These are phyloP conservation scores for Salminus brasiliensis DNA, from an alignment of 2,113 vertebrate genomes.

Conservation along the genomic window DNA sequence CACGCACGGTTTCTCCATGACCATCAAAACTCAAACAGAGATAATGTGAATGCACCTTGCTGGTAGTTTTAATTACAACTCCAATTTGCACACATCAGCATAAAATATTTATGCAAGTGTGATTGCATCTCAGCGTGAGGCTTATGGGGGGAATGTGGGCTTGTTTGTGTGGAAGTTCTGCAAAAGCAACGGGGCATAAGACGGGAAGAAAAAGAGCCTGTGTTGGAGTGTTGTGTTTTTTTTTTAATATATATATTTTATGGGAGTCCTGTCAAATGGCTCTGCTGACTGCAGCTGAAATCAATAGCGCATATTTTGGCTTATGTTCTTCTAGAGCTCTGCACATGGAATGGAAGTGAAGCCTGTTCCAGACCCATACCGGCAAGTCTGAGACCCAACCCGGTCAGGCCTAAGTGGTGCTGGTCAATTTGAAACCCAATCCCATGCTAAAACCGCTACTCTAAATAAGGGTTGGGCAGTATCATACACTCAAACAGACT, in stretches of 20 bases:
- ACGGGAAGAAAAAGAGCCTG: not conserved
- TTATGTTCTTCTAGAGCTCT: not conserved
- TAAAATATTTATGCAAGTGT: slow-evolving; percentile 47
- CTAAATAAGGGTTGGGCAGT: no score
- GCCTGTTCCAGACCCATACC: no score
- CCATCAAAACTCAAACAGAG: slow-evolving; percentile 43
- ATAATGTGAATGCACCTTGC: slow-evolving; percentile 46
- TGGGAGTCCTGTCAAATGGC: slow-evolving; percentile 9
- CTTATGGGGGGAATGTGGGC: not conserved
- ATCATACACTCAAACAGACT: no score
- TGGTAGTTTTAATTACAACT: slow-evolving; percentile 50
- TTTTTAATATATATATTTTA: not conserved
- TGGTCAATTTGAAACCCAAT: no score
- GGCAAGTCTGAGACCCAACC: no score
- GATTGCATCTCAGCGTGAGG: slow-evolving; percentile 23
- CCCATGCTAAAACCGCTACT: no score
- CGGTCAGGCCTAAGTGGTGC: no score
- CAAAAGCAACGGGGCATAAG: not conserved
- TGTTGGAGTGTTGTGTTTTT: not conserved
- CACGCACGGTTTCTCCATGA: slow-evolving; percentile 13
- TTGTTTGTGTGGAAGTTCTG: not conserved
- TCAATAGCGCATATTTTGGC: slow-evolving; percentile 36
- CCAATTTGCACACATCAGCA: slow-evolving; percentile 45
- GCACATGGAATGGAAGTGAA: not conserved
- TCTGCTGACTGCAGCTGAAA: slow-evolving; percentile 39